Conservation (phyloP, 1,140 invertebrate genomes). For the Ostrea denselamellosa region DNA sequence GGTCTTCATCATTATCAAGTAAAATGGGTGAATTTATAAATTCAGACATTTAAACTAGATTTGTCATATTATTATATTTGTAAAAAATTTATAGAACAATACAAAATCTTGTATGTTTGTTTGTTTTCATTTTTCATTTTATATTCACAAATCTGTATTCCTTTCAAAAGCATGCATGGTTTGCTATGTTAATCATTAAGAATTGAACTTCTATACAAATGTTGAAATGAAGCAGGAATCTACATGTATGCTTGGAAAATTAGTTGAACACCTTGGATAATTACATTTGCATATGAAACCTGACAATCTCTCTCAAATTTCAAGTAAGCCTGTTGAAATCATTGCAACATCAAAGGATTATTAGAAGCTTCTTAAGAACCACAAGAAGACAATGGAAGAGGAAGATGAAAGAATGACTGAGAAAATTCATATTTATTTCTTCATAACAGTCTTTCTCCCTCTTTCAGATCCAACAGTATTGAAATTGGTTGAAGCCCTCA, state of each 20-base stretch:
- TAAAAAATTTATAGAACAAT: neutral
- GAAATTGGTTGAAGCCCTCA: neutral
- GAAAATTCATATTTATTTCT: neutral
- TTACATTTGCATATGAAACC: constrained; percentile 23
- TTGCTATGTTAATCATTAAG: neutral
- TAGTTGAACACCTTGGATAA: neutral
- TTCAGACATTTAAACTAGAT: neutral
- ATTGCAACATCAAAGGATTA: constrained; percentile 12
- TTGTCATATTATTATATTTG: neutral
- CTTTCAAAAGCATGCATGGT: neutral
- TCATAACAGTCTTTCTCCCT: neutral
- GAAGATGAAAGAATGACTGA: neutral
- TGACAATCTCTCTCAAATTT: neutral
- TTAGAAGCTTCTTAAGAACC: neutral
- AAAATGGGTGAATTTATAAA: neutral
- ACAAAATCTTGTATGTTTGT: too few relatives aligned
- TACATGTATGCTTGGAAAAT: neutral
- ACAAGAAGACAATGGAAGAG: neutral
- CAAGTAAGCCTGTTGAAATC: neutral
- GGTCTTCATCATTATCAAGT: neutral
- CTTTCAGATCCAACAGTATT: neutral
- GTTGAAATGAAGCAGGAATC: constrained; percentile 2
- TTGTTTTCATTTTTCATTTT: neutral
- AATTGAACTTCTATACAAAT: neutral
- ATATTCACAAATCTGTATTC: neutral